Conservation (phyloP, 2,888 invertebrate genomes). For the Hetaerina titia region DNA sequence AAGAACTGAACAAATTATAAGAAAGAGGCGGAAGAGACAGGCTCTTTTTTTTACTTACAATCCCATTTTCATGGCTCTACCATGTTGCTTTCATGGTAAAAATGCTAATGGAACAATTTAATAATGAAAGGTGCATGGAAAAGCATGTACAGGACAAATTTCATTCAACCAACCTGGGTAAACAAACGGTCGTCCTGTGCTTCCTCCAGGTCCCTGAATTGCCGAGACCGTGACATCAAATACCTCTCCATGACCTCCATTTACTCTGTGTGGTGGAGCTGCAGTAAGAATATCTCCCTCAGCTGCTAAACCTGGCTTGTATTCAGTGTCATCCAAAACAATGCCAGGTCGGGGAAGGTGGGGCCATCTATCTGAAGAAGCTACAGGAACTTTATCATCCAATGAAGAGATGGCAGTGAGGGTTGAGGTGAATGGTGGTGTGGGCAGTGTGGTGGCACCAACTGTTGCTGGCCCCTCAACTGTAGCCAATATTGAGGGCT, state of each 20-base stretch:
- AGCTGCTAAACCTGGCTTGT: constrained; percentile 82
- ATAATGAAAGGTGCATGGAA: not conserved
- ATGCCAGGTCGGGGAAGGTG: constrained; percentile 91
- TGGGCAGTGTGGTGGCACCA: not conserved
- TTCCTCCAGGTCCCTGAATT: constrained; percentile 88
- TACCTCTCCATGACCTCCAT: constrained; percentile 80
- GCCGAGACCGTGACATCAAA: constrained; percentile 94
- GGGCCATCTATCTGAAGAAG: constrained; percentile 74
- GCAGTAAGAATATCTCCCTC: constrained; percentile 77
- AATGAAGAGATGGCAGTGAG: not conserved
- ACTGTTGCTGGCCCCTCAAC: not conserved
- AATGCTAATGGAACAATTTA: no score
- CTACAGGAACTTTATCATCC: not conserved
- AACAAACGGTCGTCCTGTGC: constrained; percentile 79
- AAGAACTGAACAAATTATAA: no score
- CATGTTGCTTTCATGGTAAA: no score
- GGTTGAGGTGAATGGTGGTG: not conserved
- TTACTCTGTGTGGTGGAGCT: constrained; percentile 81
- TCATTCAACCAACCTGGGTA: constrained; percentile 77
- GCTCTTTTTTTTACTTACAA: no score
- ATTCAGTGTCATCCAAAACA: constrained; percentile 90
- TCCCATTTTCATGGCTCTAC: no score
- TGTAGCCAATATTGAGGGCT: not conserved
- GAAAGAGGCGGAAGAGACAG: no score
- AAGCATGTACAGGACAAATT: not conserved